A percentile compares a stretch with the other conserved stretches of the same genome.
phyloP scores from a whole-genome alignment of 2,113 vertebrate genomes.

The Camelus dromedarius region DNA sequence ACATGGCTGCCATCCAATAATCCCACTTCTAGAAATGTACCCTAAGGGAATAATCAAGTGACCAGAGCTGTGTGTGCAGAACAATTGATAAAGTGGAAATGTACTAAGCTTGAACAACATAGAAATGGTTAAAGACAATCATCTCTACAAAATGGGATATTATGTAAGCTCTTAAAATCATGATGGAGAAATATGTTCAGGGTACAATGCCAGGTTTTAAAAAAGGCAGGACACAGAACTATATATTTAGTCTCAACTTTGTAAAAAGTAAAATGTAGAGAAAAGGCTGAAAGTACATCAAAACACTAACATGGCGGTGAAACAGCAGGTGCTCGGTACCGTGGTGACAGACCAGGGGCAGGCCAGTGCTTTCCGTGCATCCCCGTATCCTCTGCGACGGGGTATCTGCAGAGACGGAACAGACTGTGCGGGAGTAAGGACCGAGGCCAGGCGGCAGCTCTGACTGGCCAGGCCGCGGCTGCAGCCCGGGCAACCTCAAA shows the following conservation, averaged over 20 bases:
- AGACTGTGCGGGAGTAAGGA: accelerated
- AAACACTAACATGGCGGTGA: not conserved
- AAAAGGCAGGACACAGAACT: not conserved
- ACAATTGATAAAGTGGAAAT: not conserved
- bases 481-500: not conserved
- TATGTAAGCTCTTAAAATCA: not conserved
- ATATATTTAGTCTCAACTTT: not conserved
- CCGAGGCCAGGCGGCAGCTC: not conserved
- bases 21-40: not conserved
- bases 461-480: not conserved
- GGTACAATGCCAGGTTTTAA: not conserved
- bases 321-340: too few species aligned
- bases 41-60: not conserved
- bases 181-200: not conserved
- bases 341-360: not conserved
- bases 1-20: not conserved
- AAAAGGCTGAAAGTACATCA: not conserved
- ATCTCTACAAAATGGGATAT: not conserved
- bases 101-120: not conserved
- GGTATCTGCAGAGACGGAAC: not conserved
- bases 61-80: not conserved
- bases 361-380: not conserved
- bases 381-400: accelerated
- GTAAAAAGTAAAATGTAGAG: not conserved
- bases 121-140: too few species aligned